phyloP scores from a whole-genome alignment of 2,113 vertebrate species.

The Chlorocebus sabaeus region DNA sequence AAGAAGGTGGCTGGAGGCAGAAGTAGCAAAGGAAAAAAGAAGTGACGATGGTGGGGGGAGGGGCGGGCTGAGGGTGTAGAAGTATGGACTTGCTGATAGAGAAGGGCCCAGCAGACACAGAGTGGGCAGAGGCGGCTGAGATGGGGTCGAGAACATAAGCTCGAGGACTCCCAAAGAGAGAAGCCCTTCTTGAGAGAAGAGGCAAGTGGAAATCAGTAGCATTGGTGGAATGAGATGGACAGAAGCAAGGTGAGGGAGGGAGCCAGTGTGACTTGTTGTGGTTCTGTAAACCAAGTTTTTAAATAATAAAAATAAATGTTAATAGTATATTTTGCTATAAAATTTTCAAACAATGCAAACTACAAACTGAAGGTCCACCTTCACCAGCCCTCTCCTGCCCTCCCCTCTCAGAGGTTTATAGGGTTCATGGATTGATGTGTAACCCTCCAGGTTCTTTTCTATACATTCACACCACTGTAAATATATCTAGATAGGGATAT shows the following conservation, averaged over 20 bases:
- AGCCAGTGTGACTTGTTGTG: neutral
- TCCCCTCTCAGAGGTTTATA: neutral
- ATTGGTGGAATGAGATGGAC: no score
- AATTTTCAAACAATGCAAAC: neutral
- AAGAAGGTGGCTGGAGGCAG: neutral
- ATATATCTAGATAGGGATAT: neutral
- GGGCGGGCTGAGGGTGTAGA: fast-evolving
- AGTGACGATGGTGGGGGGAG: neutral
- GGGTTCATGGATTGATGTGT: neutral
- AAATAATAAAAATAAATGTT: neutral
- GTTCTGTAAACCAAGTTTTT: neutral
- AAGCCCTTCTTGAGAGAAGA: neutral
- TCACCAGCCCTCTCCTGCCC: neutral
- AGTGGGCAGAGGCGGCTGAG: neutral
- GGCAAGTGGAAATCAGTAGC: neutral
- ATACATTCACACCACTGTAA: neutral
- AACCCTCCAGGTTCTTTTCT: neutral
- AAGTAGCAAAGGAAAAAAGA: neutral
- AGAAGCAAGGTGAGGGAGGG: neutral
- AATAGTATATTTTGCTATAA: neutral
- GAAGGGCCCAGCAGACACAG: neutral
- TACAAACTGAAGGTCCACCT: neutral
- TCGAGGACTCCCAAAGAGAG: neutral
- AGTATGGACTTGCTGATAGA: neutral
- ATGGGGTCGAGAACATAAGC: no score